Base-by-base conservation (phyloP, 2,888 invertebrate genomes). In the Panzeria rudis region DNA sequence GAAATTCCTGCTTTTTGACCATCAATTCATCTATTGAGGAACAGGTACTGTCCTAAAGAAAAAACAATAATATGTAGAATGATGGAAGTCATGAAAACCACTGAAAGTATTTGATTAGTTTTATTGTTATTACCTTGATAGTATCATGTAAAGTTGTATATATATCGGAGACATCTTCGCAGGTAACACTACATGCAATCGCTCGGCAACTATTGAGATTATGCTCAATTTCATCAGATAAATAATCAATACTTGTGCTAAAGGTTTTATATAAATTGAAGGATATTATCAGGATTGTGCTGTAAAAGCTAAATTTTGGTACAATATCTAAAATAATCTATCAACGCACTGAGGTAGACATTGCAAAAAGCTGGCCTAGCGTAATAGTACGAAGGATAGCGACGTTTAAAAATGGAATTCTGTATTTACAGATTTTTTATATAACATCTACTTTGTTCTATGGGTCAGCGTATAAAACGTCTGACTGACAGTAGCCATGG, bases 1-100 rank as follows among this genome's bases (percentile, higher is more conserved):
- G 85, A 84, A 84, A 89, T 87, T 29, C 15, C 59, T 89, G 89
- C n/a, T 64, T 54, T 23, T 86, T 79, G 11, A 90, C 83, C 0
- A 86, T 47, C 1, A 90, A 75, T 2, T 68, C 50, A 25, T 88
- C 86, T 13, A 87, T 84, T 20, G 76, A 50, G 1, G 72, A 4
- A 47, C 88, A 89, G 7, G 38, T 1, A 6, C 76, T 86, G 11
- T 64, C 25, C 90, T 90, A 35, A 15, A 61, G 50, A 38, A 11
- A 25, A 7, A 25, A 7, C 1, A 68, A 20, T 32, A 7, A 54
- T 41, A 32, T 11, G 11, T 35, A 38, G 38, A 8, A 38, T 11
- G 38, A 13, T 2, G 13, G 11, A 11, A 11, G 1, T 38, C 13
- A 3, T 35, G 11, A 38, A 29, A 29, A 29, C 3, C 11, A 11